Evolutionary conservation across 2,113 vertebrate genomes (phyloP).

Genomic region (Carollia perspicillata): DNA sequence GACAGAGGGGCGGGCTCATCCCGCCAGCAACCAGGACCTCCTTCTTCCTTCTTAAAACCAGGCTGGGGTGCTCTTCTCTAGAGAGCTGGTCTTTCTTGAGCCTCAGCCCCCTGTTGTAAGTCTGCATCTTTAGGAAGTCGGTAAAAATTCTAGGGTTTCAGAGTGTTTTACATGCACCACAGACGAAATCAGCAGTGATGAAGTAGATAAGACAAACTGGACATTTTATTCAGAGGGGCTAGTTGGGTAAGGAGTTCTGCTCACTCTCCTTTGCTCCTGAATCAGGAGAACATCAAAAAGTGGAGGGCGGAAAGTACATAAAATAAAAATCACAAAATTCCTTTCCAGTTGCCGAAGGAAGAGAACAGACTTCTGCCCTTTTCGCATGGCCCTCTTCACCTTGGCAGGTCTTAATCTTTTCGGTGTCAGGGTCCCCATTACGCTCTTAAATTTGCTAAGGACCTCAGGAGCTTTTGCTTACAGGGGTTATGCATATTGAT

Average conservation of each 20-base stretch:
- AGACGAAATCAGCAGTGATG: conserved; percentile 6
- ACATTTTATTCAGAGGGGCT: not conserved
- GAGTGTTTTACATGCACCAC: conserved; percentile 15
- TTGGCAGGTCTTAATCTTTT: not conserved
- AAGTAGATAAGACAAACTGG: conserved; percentile 18
- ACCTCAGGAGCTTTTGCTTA: not conserved
- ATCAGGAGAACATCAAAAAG: not conserved
- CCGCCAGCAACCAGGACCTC: not conserved
- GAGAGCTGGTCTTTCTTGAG: conserved; percentile 14
- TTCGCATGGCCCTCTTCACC: not conserved
- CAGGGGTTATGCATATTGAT: not conserved
- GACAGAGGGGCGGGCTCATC: conserved; percentile 27
- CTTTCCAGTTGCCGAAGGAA: conserved; percentile 27
- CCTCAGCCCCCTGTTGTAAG: not conserved
- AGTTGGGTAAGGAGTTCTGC: not conserved
- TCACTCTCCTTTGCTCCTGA: not conserved
- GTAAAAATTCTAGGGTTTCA: not conserved
- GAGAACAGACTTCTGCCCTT: not conserved
- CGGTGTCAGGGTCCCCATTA: not conserved
- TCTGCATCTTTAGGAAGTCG: not conserved
- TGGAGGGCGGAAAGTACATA: not conserved
- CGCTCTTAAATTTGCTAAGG: not conserved
- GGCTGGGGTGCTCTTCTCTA: not conserved
- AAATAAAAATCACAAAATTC: conserved; percentile 19
- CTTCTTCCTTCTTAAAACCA: conserved; percentile 57